Base-by-base conservation (phyloP, 2,113 vertebrate species). In the Climacteris rufus region DNA sequence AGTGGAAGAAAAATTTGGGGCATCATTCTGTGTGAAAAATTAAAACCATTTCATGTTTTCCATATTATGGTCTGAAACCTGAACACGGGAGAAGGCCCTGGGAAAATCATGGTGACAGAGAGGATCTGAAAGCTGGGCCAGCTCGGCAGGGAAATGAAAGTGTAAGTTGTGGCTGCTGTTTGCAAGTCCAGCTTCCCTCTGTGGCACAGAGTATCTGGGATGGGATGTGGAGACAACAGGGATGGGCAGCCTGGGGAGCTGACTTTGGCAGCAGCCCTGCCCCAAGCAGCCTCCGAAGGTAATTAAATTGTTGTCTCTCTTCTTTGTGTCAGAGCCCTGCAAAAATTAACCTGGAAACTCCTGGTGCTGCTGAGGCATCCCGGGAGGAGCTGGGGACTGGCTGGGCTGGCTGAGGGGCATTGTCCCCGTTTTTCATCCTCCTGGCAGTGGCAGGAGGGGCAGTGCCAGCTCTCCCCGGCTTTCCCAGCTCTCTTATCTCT, bases 291-390 rank as follows among this genome's bases (percentile, higher is more conserved):
- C 45, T 16, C 54, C 69, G 77, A 37, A 86, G 39, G 33, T 22
- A 20, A 68, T 56, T 49, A 56, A 72, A 57, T 45, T 5, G 39
- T 40, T 71, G 40, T 49, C 27, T 53, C 19, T 71, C 39, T 57
- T 72, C 59, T n/a, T 25, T 4, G 7, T 64, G 49, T 22, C 69
- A 74, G 13, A 89, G 28, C 39, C 28, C 72, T 63, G 42, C n/a
- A 74, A 44, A 87, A 82, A 83, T 59, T 87, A 76, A 3, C 94
- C 87, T 94, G 91, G 89, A 70, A 75, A 87, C 72, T 87, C 77
- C 92, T 49, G 82, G 78, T 12, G 0, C 44, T 20, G 64, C 87
- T 4, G 39, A 82, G 69, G 77, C 83, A 93, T 59, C 56, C 47
- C 0, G 1, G 59, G 76, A 37, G 42, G 68, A 31, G 5, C 20